Conservation (phyloP, 2,888 invertebrate genomes). For the Ptilodon capucinus region DNA sequence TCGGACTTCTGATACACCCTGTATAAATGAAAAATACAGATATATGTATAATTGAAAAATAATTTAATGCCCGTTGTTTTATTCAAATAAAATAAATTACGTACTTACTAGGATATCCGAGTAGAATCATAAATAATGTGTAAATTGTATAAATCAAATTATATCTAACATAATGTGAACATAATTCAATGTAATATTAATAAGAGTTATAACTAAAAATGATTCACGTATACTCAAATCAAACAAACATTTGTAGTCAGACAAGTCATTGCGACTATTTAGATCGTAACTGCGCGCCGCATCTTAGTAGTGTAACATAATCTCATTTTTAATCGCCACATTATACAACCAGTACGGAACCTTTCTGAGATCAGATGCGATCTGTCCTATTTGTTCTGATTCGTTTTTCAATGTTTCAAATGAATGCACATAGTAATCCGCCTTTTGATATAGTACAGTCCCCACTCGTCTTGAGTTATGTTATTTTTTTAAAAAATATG, state of each 20-base stretch:
- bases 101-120: too few species aligned
- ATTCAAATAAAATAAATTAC: too few species aligned
- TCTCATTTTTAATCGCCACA: slow-evolving; percentile 30
- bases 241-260: not conserved
- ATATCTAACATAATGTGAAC: too few species aligned
- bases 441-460: slow-evolving; percentile 9
- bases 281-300: slow-evolving; percentile 8
- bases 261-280: not conserved
- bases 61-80: too few species aligned
- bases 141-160: too few species aligned
- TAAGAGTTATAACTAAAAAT: too few species aligned
- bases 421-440: slow-evolving; percentile 29
- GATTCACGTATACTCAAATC: too few species aligned
- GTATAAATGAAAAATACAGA: too few species aligned
- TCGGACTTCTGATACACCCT: too few species aligned
- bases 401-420: slow-evolving; percentile 15
- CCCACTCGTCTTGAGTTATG: slow-evolving; percentile 9
- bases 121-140: too few species aligned
- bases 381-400: slow-evolving; percentile 17
- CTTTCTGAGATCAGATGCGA: slow-evolving; percentile 23
- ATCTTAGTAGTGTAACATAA: slow-evolving; percentile 26
- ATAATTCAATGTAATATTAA: too few species aligned
- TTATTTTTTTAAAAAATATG: not conserved
- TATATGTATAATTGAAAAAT: too few species aligned
- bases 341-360: slow-evolving; percentile 13